A percentile compares a stretch with the other conserved stretches of the same genome.
Evolutionary conservation across 2,797 vertebrate genomes (phyloP).

Genomic region (Hydrophis major): DNA sequence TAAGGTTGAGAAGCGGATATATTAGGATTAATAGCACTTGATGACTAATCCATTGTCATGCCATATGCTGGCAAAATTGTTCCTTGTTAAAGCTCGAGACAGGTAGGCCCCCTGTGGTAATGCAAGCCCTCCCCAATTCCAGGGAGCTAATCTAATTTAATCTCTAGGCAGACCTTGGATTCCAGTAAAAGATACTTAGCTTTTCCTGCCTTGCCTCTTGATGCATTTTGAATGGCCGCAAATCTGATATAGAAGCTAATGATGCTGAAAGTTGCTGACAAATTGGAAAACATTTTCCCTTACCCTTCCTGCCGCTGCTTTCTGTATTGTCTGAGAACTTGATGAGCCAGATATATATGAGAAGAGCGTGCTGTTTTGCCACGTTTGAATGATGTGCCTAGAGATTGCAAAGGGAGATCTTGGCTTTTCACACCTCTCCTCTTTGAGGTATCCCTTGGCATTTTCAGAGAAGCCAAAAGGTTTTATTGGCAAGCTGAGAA

Average conservation of each 20-base stretch:
- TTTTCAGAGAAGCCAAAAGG: slow-evolving; percentile 39
- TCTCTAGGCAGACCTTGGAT: slow-evolving; percentile 67
- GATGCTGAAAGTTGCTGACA: slow-evolving; percentile 70
- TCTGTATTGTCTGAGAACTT: slow-evolving; percentile 54
- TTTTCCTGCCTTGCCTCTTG: slow-evolving; percentile 69
- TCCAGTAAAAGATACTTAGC: slow-evolving; percentile 69
- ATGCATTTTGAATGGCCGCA: slow-evolving; percentile 71
- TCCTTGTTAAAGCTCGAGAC: slow-evolving; percentile 70
- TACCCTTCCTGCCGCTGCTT: slow-evolving; percentile 35
- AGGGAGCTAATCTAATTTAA: slow-evolving; percentile 71
- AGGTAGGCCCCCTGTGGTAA: slow-evolving; percentile 72
- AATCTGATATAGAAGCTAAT: slow-evolving; percentile 73
- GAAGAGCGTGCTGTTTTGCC: slow-evolving; percentile 48
- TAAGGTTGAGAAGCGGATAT: slow-evolving; percentile 73
- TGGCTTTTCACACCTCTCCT: slow-evolving; percentile 52
- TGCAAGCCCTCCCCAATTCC: slow-evolving; percentile 67
- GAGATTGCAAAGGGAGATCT: slow-evolving; percentile 44
- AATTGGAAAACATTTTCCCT: slow-evolving; percentile 67
- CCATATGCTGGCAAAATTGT: slow-evolving; percentile 71
- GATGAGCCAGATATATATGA: slow-evolving; percentile 48
- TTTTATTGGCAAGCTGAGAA: slow-evolving; percentile 48
- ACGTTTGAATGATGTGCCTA: slow-evolving; percentile 29
- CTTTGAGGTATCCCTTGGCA: slow-evolving; percentile 3
- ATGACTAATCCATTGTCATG: slow-evolving; percentile 73
- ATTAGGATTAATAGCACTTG: slow-evolving; percentile 75